Percentiles rank a stretch among this genome's conserved stretches.
phyloP scores from a whole-genome alignment of 2,797 vertebrate species.

The Eulemur coronatus region DNA sequence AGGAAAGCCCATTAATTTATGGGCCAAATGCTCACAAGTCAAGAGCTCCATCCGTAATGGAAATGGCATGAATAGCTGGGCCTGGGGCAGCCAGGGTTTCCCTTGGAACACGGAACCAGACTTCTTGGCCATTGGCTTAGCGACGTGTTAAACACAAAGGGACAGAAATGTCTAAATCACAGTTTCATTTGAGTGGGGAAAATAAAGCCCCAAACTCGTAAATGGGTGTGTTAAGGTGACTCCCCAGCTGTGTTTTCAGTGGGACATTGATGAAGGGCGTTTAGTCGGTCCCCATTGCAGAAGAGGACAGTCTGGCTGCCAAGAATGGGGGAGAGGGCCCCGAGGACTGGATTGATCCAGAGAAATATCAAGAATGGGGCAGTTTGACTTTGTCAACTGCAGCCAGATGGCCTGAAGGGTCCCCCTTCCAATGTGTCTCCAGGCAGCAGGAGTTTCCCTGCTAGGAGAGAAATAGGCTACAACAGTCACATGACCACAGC shows the following conservation, averaged over 20 bases:
- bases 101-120: background rate
- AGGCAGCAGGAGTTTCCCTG: background rate
- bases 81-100: background rate
- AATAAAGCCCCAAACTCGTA: background rate
- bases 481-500: too few relatives aligned
- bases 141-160: background rate
- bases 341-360: accelerated
- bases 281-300: background rate
- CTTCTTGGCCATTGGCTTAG: background rate
- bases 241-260: background rate
- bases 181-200: background rate
- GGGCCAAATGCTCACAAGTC: background rate
- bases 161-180: background rate
- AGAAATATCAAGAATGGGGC: too few relatives aligned
- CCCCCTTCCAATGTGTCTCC: background rate
- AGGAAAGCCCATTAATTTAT: background rate
- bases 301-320: background rate
- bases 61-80: background rate
- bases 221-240: background rate
- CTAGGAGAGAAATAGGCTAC: background rate
- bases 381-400: background rate
- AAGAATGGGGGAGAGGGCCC: too few relatives aligned
- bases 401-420: background rate
- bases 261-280: background rate
- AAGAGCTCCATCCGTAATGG: background rate